These are phyloP conservation scores for Amniataba percoides DNA, from an alignment of 2,797 vertebrate genomes.

Conservation along the genomic window DNA sequence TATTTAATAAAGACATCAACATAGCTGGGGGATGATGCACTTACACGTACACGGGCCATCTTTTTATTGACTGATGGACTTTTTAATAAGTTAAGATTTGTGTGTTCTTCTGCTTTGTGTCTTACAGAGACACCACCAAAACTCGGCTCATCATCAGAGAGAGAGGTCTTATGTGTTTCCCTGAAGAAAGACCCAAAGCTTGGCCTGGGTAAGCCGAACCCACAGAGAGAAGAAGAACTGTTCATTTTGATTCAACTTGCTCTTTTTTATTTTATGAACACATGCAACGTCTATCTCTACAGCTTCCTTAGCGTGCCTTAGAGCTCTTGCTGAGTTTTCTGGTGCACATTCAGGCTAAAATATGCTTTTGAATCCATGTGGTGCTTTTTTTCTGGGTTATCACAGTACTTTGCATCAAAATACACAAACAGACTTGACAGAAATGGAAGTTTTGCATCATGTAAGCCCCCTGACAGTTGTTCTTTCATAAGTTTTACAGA, in stretches of 20 bases:
- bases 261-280: neutral
- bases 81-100: neutral
- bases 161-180: slow-evolving; percentile 88
- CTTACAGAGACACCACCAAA: slow-evolving; percentile 73
- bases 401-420: neutral
- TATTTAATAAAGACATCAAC: neutral
- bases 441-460: neutral
- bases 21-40: neutral
- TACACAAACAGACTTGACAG: neutral
- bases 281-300: too few relatives aligned
- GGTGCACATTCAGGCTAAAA: neutral
- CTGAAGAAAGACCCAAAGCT: slow-evolving; percentile 88
- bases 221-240: neutral
- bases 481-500: neutral
- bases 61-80: neutral
- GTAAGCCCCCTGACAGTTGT: neutral
- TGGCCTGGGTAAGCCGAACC: slow-evolving; percentile 87
- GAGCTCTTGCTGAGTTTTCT: too few relatives aligned
- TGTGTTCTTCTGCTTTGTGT: neutral
- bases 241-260: neutral
- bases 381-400: neutral
- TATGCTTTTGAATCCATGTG: neutral
- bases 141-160: slow-evolving; percentile 72
- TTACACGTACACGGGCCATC: neutral
- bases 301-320: too few relatives aligned